These are phyloP conservation scores for Orius laevigatus DNA, from an alignment of 1,140 invertebrate species.

Conservation along the genomic window DNA sequence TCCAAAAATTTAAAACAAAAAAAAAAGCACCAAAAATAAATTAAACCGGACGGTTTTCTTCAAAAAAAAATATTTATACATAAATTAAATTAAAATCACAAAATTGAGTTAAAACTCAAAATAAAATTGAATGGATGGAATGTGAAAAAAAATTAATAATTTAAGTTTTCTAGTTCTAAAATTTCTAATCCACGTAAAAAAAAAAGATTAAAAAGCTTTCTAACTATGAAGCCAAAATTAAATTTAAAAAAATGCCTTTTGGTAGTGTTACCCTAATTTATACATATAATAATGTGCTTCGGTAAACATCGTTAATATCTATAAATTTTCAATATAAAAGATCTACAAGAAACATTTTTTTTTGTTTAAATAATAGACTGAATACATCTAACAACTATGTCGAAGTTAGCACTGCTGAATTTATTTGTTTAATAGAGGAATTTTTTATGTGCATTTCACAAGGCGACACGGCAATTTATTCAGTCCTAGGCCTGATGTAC, in stretches of 20 bases:
- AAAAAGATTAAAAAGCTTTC: no score
- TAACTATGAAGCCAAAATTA: not conserved
- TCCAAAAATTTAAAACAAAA: not conserved
- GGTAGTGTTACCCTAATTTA: not conserved
- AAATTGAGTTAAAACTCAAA: no score
- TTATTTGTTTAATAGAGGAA: not conserved
- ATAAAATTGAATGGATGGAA: no score
- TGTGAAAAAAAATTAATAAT: no score
- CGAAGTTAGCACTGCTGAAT: not conserved
- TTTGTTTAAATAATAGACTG: not conserved
- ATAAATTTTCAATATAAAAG: not conserved
- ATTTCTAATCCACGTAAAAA: no score
- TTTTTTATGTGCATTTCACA: conserved; percentile 11
- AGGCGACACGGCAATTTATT: conserved; percentile 12
- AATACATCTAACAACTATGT: not conserved
- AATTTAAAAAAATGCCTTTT: not conserved
- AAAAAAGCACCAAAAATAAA: conserved; percentile 1
- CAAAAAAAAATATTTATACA: no score
- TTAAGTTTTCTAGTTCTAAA: no score
- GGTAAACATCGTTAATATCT: not conserved
- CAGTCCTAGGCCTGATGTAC: conserved; percentile 6
- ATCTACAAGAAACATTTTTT: conserved; percentile 2
- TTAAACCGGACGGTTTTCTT: conserved; percentile 1
- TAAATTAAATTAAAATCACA: no score
- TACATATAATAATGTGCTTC: not conserved